Conservation (phyloP, 2,113 vertebrate species). For the Todiramphus chloris region DNA sequence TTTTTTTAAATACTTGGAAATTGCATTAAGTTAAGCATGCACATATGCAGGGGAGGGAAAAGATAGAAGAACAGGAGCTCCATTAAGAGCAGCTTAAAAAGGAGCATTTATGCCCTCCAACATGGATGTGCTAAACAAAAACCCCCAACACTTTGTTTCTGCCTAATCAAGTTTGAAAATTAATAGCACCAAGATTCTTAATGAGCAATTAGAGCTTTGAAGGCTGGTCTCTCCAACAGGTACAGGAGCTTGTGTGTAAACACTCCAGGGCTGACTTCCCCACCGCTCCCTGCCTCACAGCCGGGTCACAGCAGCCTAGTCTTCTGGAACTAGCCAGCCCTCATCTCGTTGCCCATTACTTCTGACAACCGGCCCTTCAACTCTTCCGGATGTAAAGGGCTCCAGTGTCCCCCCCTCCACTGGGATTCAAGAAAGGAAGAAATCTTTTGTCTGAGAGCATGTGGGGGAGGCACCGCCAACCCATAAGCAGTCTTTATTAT, state of each 20-base stretch:
- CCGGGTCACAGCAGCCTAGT: accelerated
- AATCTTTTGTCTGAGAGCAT: not conserved
- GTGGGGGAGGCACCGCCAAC: not conserved
- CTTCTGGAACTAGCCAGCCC: not conserved
- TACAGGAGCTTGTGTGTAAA: not conserved
- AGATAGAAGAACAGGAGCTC: not conserved
- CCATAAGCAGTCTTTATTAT: not conserved
- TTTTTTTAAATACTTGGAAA: not conserved
- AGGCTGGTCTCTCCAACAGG: not conserved
- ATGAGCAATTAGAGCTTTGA: not conserved
- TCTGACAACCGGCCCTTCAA: not conserved
- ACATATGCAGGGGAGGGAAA: not conserved
- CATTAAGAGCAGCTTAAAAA: not conserved
- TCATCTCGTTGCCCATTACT: not conserved
- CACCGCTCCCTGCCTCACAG: not conserved
- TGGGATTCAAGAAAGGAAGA: not conserved
- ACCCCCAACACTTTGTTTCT: not conserved
- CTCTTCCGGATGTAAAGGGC: not conserved
- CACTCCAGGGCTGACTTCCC: not conserved
- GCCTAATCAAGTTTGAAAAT: conserved; percentile 11
- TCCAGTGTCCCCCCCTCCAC: not conserved
- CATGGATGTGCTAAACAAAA: not conserved
- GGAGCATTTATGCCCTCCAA: not conserved
- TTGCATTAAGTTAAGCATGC: not conserved
- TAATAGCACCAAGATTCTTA: not conserved